Conservation (phyloP, 2,888 invertebrate genomes). For the Euclidia mi region DNA sequence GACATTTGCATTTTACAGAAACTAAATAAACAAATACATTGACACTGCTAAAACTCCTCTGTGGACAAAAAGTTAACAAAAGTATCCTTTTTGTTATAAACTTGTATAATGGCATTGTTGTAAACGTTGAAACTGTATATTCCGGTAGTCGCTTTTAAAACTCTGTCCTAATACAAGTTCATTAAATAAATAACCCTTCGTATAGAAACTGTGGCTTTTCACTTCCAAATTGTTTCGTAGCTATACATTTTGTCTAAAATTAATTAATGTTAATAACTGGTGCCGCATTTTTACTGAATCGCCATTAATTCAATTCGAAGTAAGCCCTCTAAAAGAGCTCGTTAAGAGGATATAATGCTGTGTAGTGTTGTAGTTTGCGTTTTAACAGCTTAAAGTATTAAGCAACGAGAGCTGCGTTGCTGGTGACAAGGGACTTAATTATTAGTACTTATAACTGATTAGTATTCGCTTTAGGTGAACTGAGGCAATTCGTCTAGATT, state of each 20-base stretch:
- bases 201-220: constrained; percentile 17
- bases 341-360: constrained; percentile 76
- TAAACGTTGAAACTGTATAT: neutral
- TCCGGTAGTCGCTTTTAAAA: neutral
- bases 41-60: neutral
- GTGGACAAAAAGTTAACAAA: neutral
- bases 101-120: neutral
- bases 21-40: neutral
- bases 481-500: neutral
- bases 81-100: neutral
- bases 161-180: too few relatives aligned
- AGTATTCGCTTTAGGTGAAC: constrained; percentile 21
- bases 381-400: constrained; percentile 83
- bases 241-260: constrained; percentile 44
- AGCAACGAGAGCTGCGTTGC: constrained; percentile 72
- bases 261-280: constrained; percentile 51
- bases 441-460: constrained; percentile 55
- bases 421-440: constrained; percentile 84
- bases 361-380: constrained; percentile 78
- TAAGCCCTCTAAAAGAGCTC: constrained; percentile 73
- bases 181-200: constrained; percentile 8
- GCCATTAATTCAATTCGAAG: constrained; percentile 76
- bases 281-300: constrained; percentile 59
- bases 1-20: neutral
- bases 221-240: constrained; percentile 22